phyloP scores from a whole-genome alignment of 2,888 invertebrate species.

The Aplocera efformata region DNA sequence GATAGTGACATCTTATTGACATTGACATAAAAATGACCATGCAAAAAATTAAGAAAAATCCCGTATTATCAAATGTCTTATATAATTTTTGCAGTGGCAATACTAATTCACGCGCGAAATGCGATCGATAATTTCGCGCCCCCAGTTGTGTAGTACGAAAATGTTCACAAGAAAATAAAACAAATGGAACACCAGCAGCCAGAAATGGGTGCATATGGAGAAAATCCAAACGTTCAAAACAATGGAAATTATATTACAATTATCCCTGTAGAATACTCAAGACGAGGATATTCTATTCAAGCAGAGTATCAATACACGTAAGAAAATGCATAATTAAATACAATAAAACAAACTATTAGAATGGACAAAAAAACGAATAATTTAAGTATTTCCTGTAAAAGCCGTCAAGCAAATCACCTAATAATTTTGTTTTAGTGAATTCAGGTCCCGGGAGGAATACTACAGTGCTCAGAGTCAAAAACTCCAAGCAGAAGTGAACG shows the following conservation, averaged over 20 bases:
- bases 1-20: no score
- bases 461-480: slow-evolving; percentile 75
- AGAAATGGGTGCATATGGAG: slow-evolving; percentile 73
- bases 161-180: slow-evolving; percentile 17
- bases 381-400: background rate
- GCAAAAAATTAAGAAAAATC: no score
- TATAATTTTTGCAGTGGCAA: slow-evolving; percentile 31
- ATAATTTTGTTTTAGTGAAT: slow-evolving; percentile 72
- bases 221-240: slow-evolving; percentile 71
- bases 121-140: slow-evolving; percentile 56
- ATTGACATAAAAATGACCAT: no score
- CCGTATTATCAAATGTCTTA: no score
- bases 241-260: slow-evolving; percentile 80
- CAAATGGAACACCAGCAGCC: slow-evolving; percentile 72
- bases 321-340: slow-evolving; percentile 21
- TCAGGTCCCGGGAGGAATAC: slow-evolving; percentile 72
- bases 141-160: slow-evolving; percentile 22
- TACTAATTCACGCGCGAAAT: slow-evolving; percentile 47
- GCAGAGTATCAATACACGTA: slow-evolving; percentile 82
- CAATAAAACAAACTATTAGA: no score
- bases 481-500: slow-evolving; percentile 74
- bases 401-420: no score
- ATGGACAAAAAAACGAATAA: no score
- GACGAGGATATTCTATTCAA: slow-evolving; percentile 78
- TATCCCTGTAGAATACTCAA: slow-evolving; percentile 80